Percentiles rank a stretch among this genome's conserved stretches.
These are phyloP conservation scores for Piprites chloris DNA, from an alignment of 2,113 vertebrate genomes.

Conservation along the genomic window DNA sequence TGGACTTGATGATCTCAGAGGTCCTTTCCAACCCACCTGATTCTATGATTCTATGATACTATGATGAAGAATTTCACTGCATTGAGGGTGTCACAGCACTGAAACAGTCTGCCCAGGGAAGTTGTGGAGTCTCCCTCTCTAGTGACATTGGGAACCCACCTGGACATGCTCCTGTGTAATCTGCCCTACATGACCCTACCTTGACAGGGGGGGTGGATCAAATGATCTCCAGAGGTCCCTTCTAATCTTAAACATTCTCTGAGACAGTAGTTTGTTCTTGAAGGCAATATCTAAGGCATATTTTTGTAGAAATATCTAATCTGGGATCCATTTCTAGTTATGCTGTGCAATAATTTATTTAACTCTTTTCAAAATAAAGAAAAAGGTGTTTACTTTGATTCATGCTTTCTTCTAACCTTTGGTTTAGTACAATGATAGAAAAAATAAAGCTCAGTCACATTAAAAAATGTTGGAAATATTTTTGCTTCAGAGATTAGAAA, in stretches of 20 bases:
- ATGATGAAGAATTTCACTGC: neutral
- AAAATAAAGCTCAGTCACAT: neutral
- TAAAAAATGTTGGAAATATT: neutral
- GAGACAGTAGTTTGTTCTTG: neutral
- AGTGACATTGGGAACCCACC: neutral
- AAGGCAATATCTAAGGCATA: neutral
- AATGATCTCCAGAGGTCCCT: neutral
- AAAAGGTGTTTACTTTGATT: neutral
- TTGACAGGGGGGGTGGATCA: too few relatives aligned
- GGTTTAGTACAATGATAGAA: neutral
- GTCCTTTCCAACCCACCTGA: too few relatives aligned
- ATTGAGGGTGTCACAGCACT: neutral
- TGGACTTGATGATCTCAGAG: too few relatives aligned
- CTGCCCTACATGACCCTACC: neutral
- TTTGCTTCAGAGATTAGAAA: neutral
- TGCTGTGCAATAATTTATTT: neutral
- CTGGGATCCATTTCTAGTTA: neutral
- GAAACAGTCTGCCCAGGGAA: neutral
- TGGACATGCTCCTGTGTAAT: neutral
- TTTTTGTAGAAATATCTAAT: neutral
- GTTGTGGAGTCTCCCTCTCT: neutral
- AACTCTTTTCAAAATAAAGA: neutral
- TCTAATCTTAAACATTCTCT: neutral
- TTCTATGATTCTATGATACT: too few relatives aligned
- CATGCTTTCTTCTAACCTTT: neutral